phyloP scores from a whole-genome alignment of 2,797 vertebrate genomes.

The Enteromius paludinosus region DNA sequence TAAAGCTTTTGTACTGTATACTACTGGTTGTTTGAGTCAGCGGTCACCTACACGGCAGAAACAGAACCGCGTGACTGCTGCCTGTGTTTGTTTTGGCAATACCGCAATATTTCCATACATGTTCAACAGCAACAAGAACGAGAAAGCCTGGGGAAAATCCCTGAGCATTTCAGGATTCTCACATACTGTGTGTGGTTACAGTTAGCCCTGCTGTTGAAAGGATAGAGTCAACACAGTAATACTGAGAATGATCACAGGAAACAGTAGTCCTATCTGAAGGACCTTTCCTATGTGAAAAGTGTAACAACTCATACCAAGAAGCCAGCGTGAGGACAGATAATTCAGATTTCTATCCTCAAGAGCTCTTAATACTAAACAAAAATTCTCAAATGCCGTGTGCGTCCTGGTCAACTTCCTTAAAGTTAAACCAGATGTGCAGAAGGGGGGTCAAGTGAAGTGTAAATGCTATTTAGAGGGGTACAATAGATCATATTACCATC shows the following conservation, averaged over 20 bases:
- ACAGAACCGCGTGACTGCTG: not conserved
- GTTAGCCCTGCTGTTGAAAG: conserved; percentile 13
- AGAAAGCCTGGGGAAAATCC: conserved; percentile 17
- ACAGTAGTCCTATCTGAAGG: conserved; percentile 1
- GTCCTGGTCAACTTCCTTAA: not conserved
- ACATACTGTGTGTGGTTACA: not conserved
- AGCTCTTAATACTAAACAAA: not conserved
- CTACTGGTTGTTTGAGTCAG: not conserved
- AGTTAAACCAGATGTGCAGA: conserved; percentile 33
- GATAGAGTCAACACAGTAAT: not conserved
- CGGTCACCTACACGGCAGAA: not conserved
- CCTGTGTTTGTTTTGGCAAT: conserved; percentile 59
- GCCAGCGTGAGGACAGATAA: not conserved
- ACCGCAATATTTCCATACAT: conserved; percentile 41
- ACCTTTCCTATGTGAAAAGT: conserved; percentile 3
- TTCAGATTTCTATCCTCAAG: not conserved
- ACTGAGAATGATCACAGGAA: not conserved
- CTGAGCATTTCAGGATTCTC: conserved; percentile 9
- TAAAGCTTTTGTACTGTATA: not conserved
- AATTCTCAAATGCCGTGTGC: not conserved
- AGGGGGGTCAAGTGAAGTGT: conserved; percentile 9
- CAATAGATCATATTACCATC: conserved; percentile 8
- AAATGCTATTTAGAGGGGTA: conserved; percentile 16
- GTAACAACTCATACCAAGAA: not conserved
- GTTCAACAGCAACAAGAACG: conserved; percentile 14